These are phyloP conservation scores for Egretta garzetta DNA, from an alignment of 2,113 vertebrate species.

Conservation along the genomic window DNA sequence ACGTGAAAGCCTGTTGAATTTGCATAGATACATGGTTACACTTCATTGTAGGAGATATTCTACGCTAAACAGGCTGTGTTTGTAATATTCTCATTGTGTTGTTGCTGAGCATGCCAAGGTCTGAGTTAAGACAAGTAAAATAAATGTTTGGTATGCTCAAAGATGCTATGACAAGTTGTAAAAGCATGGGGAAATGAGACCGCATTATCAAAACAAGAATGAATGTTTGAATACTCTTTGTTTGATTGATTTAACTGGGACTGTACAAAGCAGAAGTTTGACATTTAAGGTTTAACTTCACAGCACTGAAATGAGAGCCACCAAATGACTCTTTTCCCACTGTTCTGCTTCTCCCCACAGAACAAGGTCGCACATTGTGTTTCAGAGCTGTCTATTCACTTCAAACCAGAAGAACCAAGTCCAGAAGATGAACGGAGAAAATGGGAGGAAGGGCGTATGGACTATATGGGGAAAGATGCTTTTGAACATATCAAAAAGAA, in stretches of 20 bases:
- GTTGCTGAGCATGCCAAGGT: not conserved
- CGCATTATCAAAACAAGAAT: not conserved
- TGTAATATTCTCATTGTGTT: not conserved
- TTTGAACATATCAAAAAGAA: slow-evolving; percentile 80
- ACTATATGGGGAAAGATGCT: slow-evolving; percentile 85
- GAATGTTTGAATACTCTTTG: not conserved
- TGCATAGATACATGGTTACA: not conserved
- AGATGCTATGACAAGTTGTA: not conserved
- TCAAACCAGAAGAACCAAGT: slow-evolving; percentile 46
- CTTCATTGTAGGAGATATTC: not conserved
- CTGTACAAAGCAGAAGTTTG: not conserved
- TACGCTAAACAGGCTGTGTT: fast-evolving
- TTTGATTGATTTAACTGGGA: not conserved
- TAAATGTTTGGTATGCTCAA: not conserved
- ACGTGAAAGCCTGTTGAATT: not conserved
- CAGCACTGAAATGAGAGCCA: not conserved
- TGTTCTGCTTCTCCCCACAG: slow-evolving; percentile 41
- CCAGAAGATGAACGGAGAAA: slow-evolving; percentile 69
- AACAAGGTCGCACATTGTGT: not conserved
- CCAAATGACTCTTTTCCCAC: not conserved
- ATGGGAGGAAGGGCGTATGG: slow-evolving; percentile 81
- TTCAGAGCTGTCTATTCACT: slow-evolving; percentile 58
- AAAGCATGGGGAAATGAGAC: not conserved
- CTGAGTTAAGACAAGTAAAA: not conserved
- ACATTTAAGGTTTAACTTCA: not conserved